These are phyloP conservation scores for Galerucella nymphaeae DNA, from an alignment of 2,888 invertebrate species.

Conservation along the genomic window DNA sequence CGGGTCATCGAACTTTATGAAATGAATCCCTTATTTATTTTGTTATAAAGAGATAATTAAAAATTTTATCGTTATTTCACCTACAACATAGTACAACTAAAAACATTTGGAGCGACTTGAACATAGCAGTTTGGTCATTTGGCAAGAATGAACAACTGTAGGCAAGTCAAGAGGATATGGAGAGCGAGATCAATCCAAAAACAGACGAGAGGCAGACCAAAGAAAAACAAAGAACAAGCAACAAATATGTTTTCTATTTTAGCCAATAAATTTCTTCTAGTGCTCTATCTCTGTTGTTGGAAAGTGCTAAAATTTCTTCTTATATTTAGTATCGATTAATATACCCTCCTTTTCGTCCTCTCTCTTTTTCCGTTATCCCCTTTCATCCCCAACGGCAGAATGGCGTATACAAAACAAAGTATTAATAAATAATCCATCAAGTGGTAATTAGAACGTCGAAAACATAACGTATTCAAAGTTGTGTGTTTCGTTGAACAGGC, in stretches of 20 bases:
- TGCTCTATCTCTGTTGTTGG: not conserved
- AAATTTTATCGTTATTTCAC: not conserved
- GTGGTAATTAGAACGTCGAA: slow-evolving; percentile 42
- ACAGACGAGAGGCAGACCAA: too few species aligned
- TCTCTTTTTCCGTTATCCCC: slow-evolving; percentile 4
- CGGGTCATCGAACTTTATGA: slow-evolving; percentile 23
- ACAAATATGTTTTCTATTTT: not conserved
- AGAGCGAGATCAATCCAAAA: too few species aligned
- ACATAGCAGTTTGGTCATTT: too few species aligned
- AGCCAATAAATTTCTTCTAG: not conserved
- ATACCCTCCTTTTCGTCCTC: not conserved
- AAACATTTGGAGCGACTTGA: too few species aligned
- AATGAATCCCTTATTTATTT: slow-evolving; percentile 20
- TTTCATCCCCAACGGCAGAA: slow-evolving; percentile 19
- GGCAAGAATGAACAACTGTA: too few species aligned
- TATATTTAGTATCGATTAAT: slow-evolving; percentile 29
- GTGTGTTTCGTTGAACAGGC: slow-evolving; percentile 39
- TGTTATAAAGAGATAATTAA: not conserved
- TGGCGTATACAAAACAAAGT: slow-evolving; percentile 35
- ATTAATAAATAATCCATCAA: slow-evolving; percentile 42
- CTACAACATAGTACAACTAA: too few species aligned
- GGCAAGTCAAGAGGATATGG: too few species aligned
- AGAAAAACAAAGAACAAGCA: too few species aligned
- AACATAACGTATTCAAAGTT: slow-evolving; percentile 41
- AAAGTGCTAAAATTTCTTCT: slow-evolving; percentile 15